phyloP scores from a whole-genome alignment of 2,888 invertebrate species.

The Lithosia quadra region DNA sequence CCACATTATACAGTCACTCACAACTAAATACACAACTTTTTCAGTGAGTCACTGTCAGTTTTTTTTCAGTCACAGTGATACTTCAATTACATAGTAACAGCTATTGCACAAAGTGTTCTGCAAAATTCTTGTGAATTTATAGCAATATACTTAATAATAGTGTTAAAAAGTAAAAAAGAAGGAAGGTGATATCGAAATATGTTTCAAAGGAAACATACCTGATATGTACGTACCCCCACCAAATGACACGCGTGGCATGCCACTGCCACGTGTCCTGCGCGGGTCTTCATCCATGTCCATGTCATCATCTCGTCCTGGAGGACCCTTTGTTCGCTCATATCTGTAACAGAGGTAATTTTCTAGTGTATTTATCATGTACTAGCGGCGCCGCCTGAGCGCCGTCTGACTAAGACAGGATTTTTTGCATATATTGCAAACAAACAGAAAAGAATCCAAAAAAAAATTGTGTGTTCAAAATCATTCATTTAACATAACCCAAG shows the following conservation, averaged over 20 bases:
- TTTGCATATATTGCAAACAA: too few species aligned
- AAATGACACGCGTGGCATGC: slow-evolving; percentile 75
- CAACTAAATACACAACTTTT: background rate
- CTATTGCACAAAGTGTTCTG: background rate
- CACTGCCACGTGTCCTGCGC: slow-evolving; percentile 88
- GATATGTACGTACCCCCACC: slow-evolving; percentile 80
- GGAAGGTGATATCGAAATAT: slow-evolving; percentile 35
- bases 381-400: too few species aligned
- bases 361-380: too few species aligned
- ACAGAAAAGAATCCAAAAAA: too few species aligned
- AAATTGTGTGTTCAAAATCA: too few species aligned
- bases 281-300: slow-evolving; percentile 93
- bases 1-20: background rate
- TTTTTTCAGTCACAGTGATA: too few species aligned
- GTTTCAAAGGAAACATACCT: slow-evolving; percentile 66
- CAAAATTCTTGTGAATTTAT: background rate
- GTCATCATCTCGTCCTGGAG: slow-evolving; percentile 96
- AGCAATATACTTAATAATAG: background rate
- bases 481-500: too few species aligned
- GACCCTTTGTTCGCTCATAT: slow-evolving; percentile 95
- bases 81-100: too few species aligned
- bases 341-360: slow-evolving; percentile 82
- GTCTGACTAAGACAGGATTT: too few species aligned
- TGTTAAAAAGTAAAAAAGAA: slow-evolving; percentile 20
- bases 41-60: too few species aligned